A percentile compares a stretch with the other conserved stretches of the same genome.
Conservation (phyloP, 2,797 vertebrate genomes). For the Carapus acus region DNA sequence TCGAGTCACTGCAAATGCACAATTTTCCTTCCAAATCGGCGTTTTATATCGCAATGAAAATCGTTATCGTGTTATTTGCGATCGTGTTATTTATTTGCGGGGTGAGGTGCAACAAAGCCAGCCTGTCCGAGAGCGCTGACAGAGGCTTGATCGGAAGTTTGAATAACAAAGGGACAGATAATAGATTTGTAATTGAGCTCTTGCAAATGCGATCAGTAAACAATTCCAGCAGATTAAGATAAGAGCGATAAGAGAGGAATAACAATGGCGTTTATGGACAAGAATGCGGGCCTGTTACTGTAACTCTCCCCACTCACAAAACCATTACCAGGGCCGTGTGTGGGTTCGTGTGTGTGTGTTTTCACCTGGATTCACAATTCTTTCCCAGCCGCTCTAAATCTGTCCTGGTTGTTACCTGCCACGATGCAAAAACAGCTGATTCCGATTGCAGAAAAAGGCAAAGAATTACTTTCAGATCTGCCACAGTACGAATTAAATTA, state of each 20-base stretch:
- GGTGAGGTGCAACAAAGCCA: too few relatives aligned
- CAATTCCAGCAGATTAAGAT: conserved; percentile 64
- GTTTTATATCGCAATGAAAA: too few relatives aligned
- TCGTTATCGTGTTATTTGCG: too few relatives aligned
- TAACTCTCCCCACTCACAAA: conserved; percentile 27
- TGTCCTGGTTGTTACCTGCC: neutral
- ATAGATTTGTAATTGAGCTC: conserved; percentile 63
- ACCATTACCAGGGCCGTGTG: conserved; percentile 4
- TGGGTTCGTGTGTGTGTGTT: conserved; percentile 27
- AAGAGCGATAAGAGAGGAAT: conserved; percentile 53
- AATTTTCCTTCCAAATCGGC: too few relatives aligned
- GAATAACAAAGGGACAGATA: conserved; percentile 56
- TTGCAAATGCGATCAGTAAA: conserved; percentile 62
- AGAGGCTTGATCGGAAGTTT: conserved; percentile 43
- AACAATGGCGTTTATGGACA: conserved; percentile 57
- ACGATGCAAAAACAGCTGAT: neutral
- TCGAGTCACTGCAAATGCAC: too few relatives aligned
- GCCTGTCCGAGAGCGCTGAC: neutral
- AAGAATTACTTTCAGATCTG: neutral
- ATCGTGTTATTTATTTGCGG: too few relatives aligned
- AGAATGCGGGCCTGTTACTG: conserved; percentile 47
- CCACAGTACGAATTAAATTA: neutral
- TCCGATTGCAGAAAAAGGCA: neutral
- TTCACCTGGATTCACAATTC: neutral
- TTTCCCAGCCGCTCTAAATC: neutral